Evolutionary conservation across 2,888 invertebrate genomes (phyloP).

Genomic region (Thereva nobilitata): DNA sequence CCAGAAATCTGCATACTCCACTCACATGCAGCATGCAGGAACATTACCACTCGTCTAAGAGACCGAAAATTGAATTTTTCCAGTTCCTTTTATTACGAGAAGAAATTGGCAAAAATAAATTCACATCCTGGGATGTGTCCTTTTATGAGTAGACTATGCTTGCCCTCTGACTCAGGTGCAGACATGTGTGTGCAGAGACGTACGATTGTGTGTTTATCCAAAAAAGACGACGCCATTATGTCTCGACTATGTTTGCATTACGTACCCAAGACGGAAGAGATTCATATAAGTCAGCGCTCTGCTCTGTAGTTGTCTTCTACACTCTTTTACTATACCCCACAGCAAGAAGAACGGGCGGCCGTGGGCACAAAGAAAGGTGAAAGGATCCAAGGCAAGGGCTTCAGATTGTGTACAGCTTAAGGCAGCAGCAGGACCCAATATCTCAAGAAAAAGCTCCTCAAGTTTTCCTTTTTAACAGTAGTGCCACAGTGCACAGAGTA

Average conservation of each 20-base stretch:
- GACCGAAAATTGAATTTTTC: slow-evolving; percentile 24
- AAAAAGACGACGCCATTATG: slow-evolving; percentile 28
- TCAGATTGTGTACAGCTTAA: slow-evolving; percentile 19
- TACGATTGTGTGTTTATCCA: slow-evolving; percentile 26
- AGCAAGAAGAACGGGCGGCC: too few species aligned
- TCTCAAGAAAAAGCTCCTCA: slow-evolving; percentile 23
- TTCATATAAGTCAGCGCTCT: slow-evolving; percentile 22
- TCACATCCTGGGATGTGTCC: slow-evolving; percentile 7
- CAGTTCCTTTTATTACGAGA: slow-evolving; percentile 8
- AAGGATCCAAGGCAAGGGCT: slow-evolving; percentile 7
- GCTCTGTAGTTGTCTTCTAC: too few species aligned
- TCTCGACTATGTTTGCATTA: slow-evolving; percentile 33
- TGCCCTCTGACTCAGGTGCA: not conserved
- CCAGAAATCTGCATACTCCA: too few species aligned
- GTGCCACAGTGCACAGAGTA: not conserved
- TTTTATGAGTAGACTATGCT: not conserved
- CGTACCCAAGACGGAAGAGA: slow-evolving; percentile 10
- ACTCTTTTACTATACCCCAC: too few species aligned
- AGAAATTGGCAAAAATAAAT: slow-evolving; percentile 29
- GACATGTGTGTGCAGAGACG: slow-evolving; percentile 6
- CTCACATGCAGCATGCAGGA: too few species aligned
- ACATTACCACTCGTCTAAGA: not conserved
- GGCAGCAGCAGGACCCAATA: slow-evolving; percentile 13
- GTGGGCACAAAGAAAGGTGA: not conserved
- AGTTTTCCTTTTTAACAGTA: slow-evolving; percentile 5